Conservation (phyloP, 2,888 invertebrate genomes). For the Pachymerium ferrugineum region DNA sequence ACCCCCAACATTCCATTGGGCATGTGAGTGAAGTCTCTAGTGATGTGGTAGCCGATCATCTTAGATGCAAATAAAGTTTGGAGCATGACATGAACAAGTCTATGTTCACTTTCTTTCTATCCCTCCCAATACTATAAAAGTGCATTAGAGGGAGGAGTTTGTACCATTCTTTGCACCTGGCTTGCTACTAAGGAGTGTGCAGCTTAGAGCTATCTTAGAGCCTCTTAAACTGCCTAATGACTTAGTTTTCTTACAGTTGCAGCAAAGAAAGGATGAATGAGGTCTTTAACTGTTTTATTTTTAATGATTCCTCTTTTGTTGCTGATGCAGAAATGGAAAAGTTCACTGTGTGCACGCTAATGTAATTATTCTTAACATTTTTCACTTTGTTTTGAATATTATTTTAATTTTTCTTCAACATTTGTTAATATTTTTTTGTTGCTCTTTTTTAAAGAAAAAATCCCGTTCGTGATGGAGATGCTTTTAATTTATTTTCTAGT, state of each 20-base stretch:
- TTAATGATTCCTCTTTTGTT: neutral
- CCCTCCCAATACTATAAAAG: conserved; percentile 1
- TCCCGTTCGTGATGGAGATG: neutral
- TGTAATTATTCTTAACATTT: neutral
- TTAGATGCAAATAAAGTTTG: neutral
- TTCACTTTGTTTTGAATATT: too few relatives aligned
- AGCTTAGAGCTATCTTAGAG: neutral
- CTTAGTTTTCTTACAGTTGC: too few relatives aligned
- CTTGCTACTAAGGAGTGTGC: neutral
- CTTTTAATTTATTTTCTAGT: neutral
- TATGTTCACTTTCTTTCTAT: neutral
- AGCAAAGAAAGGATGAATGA: neutral
- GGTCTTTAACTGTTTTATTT: conserved; percentile 11
- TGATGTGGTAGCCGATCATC: neutral
- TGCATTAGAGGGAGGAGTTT: conserved; percentile 13
- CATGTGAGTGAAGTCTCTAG: neutral
- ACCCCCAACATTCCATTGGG: neutral
- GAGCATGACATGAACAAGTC: neutral
- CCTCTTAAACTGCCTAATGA: neutral
- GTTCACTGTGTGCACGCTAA: neutral
- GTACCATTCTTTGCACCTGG: conserved; percentile 5
- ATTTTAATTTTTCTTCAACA: too few relatives aligned
- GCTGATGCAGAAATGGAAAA: neutral
- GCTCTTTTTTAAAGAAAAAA: too few relatives aligned
- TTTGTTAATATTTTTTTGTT: too few relatives aligned